phyloP scores from a whole-genome alignment of 2,113 vertebrate genomes.

The Pionites leucogaster region DNA sequence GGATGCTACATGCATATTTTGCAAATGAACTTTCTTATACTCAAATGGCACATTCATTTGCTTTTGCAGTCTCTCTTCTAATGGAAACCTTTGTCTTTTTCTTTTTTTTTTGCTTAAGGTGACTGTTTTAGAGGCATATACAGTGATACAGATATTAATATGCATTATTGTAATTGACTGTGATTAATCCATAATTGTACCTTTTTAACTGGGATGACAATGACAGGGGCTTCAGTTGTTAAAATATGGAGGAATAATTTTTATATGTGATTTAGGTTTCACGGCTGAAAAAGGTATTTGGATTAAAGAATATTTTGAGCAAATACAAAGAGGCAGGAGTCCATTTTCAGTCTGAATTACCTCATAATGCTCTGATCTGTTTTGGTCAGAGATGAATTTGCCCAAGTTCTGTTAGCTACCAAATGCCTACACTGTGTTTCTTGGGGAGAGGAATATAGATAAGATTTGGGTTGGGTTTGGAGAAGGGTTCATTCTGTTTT shows the following conservation, averaged over 20 bases:
- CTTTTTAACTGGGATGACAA: constrained; percentile 2
- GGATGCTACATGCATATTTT: background rate
- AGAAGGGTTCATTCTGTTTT: background rate
- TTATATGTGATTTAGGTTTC: background rate
- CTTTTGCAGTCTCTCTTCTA: background rate
- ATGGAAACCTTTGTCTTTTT: background rate
- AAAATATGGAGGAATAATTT: background rate
- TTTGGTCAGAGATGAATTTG: background rate
- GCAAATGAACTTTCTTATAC: background rate
- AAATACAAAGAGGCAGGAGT: background rate
- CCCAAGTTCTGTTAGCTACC: background rate
- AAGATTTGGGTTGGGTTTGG: background rate
- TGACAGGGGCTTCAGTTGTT: background rate
- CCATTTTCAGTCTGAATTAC: background rate
- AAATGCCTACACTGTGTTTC: background rate
- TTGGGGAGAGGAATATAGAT: background rate
- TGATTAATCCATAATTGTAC: constrained; percentile 12
- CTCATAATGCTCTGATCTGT: background rate
- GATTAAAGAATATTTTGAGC: background rate
- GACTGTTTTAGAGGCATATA: background rate
- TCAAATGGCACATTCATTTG: background rate
- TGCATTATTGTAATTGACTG: background rate
- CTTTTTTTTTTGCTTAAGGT: background rate
- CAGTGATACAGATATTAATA: background rate
- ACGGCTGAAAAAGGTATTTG: background rate